Evolutionary conservation across 2,797 vertebrate species (phyloP).

Genomic region (Lagorchestes hirsutus): DNA sequence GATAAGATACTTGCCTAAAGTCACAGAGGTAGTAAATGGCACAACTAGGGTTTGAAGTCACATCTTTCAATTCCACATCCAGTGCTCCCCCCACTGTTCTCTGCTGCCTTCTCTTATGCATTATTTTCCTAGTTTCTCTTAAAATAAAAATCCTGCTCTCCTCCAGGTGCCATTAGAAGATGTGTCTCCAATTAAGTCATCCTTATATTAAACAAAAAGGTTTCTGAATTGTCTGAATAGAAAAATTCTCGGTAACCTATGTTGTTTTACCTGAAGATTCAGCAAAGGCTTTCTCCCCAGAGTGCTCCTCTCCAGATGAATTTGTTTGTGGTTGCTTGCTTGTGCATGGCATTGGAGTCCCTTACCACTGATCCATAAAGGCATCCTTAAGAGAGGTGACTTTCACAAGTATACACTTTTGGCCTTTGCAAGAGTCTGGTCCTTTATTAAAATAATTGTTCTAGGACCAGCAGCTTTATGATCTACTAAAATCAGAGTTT

Average conservation of each 20-base stretch:
- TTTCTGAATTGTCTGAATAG: conserved; percentile 31
- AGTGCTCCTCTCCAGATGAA: background rate
- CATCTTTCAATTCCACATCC: too few relatives aligned
- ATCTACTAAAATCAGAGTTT: background rate
- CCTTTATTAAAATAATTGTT: background rate
- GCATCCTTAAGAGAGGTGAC: background rate
- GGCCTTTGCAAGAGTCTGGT: background rate
- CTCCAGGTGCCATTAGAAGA: background rate
- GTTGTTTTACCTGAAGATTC: conserved; percentile 31
- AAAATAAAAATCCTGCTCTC: conserved; percentile 46
- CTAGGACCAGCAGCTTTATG: background rate
- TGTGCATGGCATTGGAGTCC: background rate
- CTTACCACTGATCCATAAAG: background rate
- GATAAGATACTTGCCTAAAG: too few relatives aligned
- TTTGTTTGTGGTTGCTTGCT: conserved; percentile 1
- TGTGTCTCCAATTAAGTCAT: conserved; percentile 21
- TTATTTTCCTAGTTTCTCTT: conserved; percentile 33
- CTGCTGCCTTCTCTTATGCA: background rate
- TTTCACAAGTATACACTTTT: background rate
- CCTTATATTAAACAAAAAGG: conserved; percentile 43
- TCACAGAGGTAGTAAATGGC: too few relatives aligned
- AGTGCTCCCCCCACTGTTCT: background rate
- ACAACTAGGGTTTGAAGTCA: too few relatives aligned
- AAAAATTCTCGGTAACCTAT: conserved; percentile 1
- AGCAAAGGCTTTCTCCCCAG: background rate